Evolutionary conservation across 2,888 invertebrate genomes (phyloP), one percentile per base, ranked within the genome.

Genomic region (Sarcophaga variegata): DNA sequence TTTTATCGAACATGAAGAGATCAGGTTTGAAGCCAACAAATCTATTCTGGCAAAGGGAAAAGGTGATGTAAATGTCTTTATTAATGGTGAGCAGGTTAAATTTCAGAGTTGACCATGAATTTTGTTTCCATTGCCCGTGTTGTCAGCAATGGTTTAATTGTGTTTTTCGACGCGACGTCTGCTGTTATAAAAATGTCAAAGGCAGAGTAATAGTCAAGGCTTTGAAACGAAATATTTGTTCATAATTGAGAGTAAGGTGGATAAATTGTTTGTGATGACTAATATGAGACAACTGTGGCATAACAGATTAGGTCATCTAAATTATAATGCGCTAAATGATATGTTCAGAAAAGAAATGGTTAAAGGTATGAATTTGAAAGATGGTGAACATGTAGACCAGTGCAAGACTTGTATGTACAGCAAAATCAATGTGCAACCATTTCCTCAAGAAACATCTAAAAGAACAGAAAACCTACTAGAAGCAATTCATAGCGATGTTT

Each of bases 21-120:
- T 88, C 60, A 49, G 59, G n/a, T 82, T 87, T 49, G 86, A 83
- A 14, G 87, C 83, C 25, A 79, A 87, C 54, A 88, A 85, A 72
- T 37, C 37, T 37, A 37, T 37, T 37, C 37, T 37, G 37, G 37
- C 22, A 22, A 22, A 22, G 22, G 22, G 22, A 22, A 22, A 22
- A 22, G 22, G 22, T 22, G 22, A 22, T 22, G 22, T 22, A 22
- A 22, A 22, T 22, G 22, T 22, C 22, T 1, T 22, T 22, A 22
- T 22, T 22, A 22, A 22, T 22, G 22, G 22, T 22, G 22, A 22
- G 22, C 22, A 22, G 22, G 22, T 22, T 22, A 22, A 22, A 22
- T 22, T 22, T 22, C 22, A 22, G 22, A 22, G 22, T 22, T 22
- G 22, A 22, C 22, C 22, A 22, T 22, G 22, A 22, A 22, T 22